These are phyloP conservation scores for Ptyas mucosa DNA, from an alignment of 2,113 vertebrate genomes.

Conservation along the genomic window DNA sequence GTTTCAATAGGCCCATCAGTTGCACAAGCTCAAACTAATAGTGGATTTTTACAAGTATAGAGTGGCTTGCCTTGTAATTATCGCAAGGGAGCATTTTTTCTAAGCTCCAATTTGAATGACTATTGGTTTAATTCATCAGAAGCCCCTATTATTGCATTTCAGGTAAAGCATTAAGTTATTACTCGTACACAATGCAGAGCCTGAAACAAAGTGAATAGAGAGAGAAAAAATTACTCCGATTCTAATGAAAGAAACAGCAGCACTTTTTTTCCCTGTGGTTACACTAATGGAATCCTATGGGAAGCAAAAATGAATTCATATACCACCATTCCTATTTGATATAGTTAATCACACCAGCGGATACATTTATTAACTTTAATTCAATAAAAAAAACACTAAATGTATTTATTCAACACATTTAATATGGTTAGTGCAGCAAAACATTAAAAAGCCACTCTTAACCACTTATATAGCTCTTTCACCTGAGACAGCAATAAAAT, in stretches of 20 bases:
- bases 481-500: background rate
- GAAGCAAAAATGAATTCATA: slow-evolving; percentile 33
- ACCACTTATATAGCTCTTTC: background rate
- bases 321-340: slow-evolving; percentile 38
- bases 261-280: slow-evolving; percentile 23
- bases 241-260: slow-evolving; percentile 47
- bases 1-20: slow-evolving; percentile 46
- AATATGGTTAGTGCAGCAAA: background rate
- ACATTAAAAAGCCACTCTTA: background rate
- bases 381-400: slow-evolving; percentile 18
- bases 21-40: slow-evolving; percentile 33
- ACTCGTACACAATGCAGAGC: slow-evolving; percentile 50
- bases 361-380: slow-evolving; percentile 48
- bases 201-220: slow-evolving; percentile 45
- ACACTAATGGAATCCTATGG: slow-evolving; percentile 36
- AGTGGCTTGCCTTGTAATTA: slow-evolving; percentile 55
- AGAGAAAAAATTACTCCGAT: slow-evolving; percentile 52
- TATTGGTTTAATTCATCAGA: slow-evolving; percentile 65
- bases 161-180: slow-evolving; percentile 57
- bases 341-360: slow-evolving; percentile 51
- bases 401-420: slow-evolving; percentile 7
- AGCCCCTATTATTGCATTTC: slow-evolving; percentile 53
- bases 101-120: slow-evolving; percentile 55
- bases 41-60: slow-evolving; percentile 45
- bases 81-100: slow-evolving; percentile 50